Evolutionary conservation across 2,113 vertebrate genomes (phyloP), one percentile per base, ranked within the genome.

Genomic region (Gymnogyps californianus): DNA sequence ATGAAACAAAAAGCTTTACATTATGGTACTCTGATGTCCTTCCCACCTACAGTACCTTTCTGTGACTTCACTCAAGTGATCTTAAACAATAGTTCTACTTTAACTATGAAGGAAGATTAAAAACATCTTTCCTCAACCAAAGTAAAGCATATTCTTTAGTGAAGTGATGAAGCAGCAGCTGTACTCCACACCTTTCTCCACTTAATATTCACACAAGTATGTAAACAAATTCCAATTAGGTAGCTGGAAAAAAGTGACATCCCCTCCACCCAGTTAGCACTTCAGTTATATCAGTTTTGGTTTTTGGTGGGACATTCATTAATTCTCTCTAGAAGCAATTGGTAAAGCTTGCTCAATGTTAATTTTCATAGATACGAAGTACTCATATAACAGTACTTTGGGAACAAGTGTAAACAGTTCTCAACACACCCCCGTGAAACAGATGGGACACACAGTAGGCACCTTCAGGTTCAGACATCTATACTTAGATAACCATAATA

Each of bases 201-300:
- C 25, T 20, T 25, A 62, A 26, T 32, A 55, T 6, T n/a, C 2
- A 0, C 25, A 70, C 20, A 51, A 55, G 10, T 18, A 61, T 0
- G 1, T 38, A 71, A 81, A 59, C 10, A 54, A 85, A 70, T 31
- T 55, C 17, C 31, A 55, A 7, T 8, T 22, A 8, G 2, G 10
- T 6, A 59, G 28, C 24, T 59, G 67, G 38, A 38, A 70, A 59
- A 54, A 69, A 61, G 20, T 21, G 38, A 58, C 8, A 72, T 9
- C 49, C 20, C 38, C 28, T 26, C 31, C 49, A 58, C 7, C 14
- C 54, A 59, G 13, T 1, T 11, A 25, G 38, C 44, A 83, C 29
- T 65, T 28, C 38, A n/a, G 42, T 16, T 31, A 64, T 13, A 47
- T 24, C 21, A 58, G 42, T 52, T 74, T 78, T 14, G 31, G 7